Percentiles rank a stretch among this genome's conserved stretches.
Evolutionary conservation across 2,113 vertebrate species (phyloP).

Genomic region (Cololabis saira): DNA sequence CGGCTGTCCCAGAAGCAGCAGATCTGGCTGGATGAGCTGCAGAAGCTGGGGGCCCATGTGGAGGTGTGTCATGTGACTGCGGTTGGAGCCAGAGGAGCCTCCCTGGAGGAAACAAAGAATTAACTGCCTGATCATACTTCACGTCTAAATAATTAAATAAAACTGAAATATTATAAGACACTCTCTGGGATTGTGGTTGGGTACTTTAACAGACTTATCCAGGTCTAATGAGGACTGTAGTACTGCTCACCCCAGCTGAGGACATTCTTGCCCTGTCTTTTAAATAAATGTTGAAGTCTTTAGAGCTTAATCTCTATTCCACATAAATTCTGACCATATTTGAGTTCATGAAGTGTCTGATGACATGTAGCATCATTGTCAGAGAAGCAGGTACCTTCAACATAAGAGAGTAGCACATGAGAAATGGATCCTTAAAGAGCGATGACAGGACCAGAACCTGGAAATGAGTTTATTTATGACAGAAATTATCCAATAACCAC

Average conservation of each 20-base stretch:
- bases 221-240: neutral
- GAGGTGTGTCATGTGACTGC: constrained; percentile 94
- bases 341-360: too few species aligned
- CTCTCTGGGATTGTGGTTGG: neutral
- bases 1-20: constrained; percentile 94
- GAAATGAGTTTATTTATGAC: constrained; percentile 35
- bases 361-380: constrained; percentile 10
- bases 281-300: neutral
- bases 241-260: neutral
- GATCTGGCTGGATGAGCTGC: constrained; percentile 92
- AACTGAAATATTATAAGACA: too few species aligned
- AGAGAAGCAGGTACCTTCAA: constrained; percentile 13
- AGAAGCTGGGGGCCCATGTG: constrained; percentile 86
- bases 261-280: neutral
- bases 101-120: constrained; percentile 61
- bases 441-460: constrained; percentile 38
- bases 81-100: constrained; percentile 82
- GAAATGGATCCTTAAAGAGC: constrained; percentile 13
- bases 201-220: neutral
- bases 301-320: neutral
- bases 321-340: too few species aligned
- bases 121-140: constrained; percentile 8
- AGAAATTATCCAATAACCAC: constrained; percentile 28
- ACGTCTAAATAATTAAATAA: neutral
- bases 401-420: constrained; percentile 9